These are phyloP conservation scores for Trichopria drosophilae DNA, from an alignment of 2,888 invertebrate genomes.

Conservation along the genomic window DNA sequence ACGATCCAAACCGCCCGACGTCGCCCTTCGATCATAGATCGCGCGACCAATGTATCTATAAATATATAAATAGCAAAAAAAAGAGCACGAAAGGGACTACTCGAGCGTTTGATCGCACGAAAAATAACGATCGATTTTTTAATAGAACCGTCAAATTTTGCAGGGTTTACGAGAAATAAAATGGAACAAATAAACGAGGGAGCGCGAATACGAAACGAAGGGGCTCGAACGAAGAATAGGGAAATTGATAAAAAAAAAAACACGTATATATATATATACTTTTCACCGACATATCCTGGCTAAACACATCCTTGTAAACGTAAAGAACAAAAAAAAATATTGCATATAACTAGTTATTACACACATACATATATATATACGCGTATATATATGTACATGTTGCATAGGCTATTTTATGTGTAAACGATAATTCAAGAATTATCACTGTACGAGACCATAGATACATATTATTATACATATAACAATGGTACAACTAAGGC, in stretches of 20 bases:
- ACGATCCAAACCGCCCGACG: no score
- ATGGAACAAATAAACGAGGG: no score
- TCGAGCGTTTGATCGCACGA: no score
- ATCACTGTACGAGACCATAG: slow-evolving; percentile 47
- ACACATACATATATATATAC: slow-evolving; percentile 46
- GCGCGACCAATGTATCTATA: no score
- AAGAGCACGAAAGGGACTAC: no score
- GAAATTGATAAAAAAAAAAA: slow-evolving; percentile 42
- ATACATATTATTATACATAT: slow-evolving; percentile 37
- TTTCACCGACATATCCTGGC: slow-evolving; percentile 58
- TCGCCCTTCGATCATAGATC: no score
- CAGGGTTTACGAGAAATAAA: no score
- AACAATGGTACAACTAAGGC: slow-evolving; percentile 56
- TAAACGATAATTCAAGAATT: slow-evolving; percentile 51
- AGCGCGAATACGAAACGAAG: no score
- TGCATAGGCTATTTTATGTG: slow-evolving; percentile 55
- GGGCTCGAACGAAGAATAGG: no score
- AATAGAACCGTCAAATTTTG: no score
- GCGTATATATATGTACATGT: slow-evolving; percentile 38
- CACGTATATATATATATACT: slow-evolving; percentile 51
- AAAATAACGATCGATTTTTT: no score
- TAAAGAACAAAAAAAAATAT: slow-evolving; percentile 40
- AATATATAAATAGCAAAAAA: no score
- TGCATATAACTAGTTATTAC: slow-evolving; percentile 52
- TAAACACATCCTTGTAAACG: slow-evolving; percentile 54